Conservation (phyloP, 1,140 invertebrate species). For the Drosophila prosaltans region DNA sequence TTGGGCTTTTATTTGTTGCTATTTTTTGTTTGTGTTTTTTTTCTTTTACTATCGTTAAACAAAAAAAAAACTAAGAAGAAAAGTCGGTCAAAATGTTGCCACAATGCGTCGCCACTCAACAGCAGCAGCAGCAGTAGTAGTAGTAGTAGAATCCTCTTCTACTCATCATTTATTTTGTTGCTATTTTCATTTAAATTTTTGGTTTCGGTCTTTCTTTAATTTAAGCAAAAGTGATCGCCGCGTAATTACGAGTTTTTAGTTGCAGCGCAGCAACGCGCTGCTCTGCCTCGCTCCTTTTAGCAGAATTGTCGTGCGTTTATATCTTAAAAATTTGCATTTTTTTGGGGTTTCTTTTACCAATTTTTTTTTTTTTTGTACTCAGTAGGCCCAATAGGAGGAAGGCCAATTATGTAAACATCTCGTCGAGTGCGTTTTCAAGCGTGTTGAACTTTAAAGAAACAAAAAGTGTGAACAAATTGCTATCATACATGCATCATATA, state of each 20-base stretch:
- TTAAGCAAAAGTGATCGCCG: conserved; percentile 54
- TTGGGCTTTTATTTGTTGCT: conserved; percentile 40
- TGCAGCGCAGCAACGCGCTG: conserved; percentile 33
- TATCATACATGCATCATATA: neutral
- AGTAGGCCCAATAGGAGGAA: conserved; percentile 11
- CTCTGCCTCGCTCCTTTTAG: conserved; percentile 46
- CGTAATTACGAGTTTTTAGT: conserved; percentile 53
- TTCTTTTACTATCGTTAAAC: conserved; percentile 44
- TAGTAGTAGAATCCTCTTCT: conserved; percentile 1
- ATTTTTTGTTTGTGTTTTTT: conserved; percentile 18
- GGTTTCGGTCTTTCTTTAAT: conserved; percentile 41
- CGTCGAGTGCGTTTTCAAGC: conserved; percentile 51
- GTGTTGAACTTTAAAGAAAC: conserved; percentile 28
- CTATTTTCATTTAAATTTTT: conserved; percentile 34
- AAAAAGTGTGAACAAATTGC: conserved; percentile 46
- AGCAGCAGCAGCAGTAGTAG: neutral
- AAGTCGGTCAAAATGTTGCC: conserved; percentile 76
- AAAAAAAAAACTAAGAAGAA: conserved; percentile 34
- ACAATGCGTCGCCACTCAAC: conserved; percentile 30
- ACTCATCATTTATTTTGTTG: conserved; percentile 49
- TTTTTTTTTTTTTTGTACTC: neutral
- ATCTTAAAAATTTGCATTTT: conserved; percentile 24
- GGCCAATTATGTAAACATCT: conserved; percentile 68
- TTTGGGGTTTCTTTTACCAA: neutral
- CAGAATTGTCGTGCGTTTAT: conserved; percentile 50